phyloP scores from a whole-genome alignment of 2,113 vertebrate genomes.

The Peucedramus taeniatus region DNA sequence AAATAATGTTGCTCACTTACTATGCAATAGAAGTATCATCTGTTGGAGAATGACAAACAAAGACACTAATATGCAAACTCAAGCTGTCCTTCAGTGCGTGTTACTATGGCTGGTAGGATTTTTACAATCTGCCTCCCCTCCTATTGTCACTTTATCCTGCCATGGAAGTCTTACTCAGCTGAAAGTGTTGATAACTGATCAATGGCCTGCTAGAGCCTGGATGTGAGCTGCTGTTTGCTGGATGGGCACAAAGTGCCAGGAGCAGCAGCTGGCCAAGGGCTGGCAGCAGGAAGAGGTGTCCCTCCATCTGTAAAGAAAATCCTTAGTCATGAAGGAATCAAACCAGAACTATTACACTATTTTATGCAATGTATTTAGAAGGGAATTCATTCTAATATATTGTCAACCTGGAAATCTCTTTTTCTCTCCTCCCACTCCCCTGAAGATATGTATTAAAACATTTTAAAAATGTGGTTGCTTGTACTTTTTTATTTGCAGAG shows the following conservation, averaged over 20 bases:
- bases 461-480: neutral
- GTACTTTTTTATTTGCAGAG: neutral
- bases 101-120: neutral
- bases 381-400: neutral
- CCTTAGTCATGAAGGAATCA: neutral
- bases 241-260: neutral
- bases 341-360: neutral
- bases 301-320: neutral
- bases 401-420: neutral
- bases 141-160: neutral
- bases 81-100: neutral
- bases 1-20: neutral
- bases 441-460: neutral
- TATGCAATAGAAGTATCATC: neutral
- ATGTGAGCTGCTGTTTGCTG: accelerated
- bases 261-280: neutral
- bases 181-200: neutral
- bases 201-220: neutral
- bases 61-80: neutral
- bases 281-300: neutral
- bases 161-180: neutral
- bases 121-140: neutral
- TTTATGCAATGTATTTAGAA: neutral
- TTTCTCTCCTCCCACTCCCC: neutral
- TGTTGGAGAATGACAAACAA: neutral